These are phyloP conservation scores for Xenotilapia caudafasciata DNA, from an alignment of 2,113 vertebrate species.

Conservation along the genomic window DNA sequence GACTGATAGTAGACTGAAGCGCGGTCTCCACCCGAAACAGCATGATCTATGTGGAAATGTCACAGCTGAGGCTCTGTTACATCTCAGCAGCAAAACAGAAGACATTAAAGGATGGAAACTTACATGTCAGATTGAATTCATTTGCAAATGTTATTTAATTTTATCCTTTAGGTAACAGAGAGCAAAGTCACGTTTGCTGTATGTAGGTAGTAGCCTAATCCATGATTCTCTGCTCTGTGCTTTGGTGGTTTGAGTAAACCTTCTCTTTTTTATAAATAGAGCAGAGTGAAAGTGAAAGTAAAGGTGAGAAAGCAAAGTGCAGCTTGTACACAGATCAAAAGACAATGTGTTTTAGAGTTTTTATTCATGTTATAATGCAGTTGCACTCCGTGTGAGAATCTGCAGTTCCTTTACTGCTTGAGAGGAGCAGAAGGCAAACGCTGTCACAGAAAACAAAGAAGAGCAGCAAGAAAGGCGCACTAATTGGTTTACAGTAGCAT, in stretches of 20 bases:
- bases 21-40: background rate
- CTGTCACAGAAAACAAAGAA: background rate
- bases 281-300: background rate
- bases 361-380: background rate
- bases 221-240: background rate
- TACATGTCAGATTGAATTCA: background rate
- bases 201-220: background rate
- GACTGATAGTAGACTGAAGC: background rate
- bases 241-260: background rate
- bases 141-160: background rate
- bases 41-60: background rate
- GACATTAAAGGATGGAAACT: background rate
- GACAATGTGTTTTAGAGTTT: background rate
- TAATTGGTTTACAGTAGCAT: background rate
- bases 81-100: background rate
- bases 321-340: background rate
- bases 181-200: background rate
- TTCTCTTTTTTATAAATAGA: background rate
- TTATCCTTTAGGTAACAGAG: background rate
- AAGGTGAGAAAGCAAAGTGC: background rate
- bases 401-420: background rate
- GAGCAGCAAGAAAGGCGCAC: background rate
- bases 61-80: background rate
- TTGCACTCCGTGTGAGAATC: background rate
- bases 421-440: background rate